These are phyloP conservation scores for Liolophura sinensis DNA, from an alignment of 1,140 invertebrate species.

Conservation along the genomic window DNA sequence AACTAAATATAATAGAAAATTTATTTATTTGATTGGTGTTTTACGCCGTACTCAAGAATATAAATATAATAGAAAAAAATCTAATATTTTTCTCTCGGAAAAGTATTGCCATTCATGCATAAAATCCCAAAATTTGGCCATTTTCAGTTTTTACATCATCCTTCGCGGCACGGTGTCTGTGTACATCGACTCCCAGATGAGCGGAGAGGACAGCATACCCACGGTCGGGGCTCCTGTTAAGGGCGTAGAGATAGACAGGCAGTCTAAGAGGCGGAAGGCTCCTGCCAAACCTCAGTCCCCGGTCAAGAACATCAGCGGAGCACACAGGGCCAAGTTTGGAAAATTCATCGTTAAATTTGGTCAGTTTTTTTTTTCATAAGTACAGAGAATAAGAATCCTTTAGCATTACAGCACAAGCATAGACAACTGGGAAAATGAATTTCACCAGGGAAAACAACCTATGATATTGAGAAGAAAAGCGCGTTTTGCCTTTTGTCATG, in stretches of 20 bases:
- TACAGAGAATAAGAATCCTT: no score
- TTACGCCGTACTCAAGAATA: no score
- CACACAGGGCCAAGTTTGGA: conserved; percentile 32
- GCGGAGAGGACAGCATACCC: conserved; percentile 32
- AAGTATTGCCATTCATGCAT: neutral
- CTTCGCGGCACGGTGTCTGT: conserved; percentile 41
- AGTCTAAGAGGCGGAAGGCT: neutral
- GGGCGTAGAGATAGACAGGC: conserved; percentile 6
- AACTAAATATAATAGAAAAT: no score
- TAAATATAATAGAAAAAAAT: no score
- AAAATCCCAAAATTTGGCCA: neutral
- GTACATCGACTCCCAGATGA: conserved; percentile 48
- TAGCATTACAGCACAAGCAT: no score
- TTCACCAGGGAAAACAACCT: no score
- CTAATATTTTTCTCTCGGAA: no score
- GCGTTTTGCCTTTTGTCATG: no score
- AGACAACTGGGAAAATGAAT: no score
- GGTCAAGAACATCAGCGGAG: conserved; percentile 6
- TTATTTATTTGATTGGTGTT: no score
- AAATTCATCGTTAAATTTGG: conserved; percentile 45
- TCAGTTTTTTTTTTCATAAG: conserved; percentile 8
- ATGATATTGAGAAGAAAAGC: no score
- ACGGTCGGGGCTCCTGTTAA: conserved; percentile 2
- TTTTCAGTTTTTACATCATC: conserved; percentile 48
- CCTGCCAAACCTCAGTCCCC: conserved; percentile 2